Evolutionary conservation across 2,888 invertebrate species (phyloP), one percentile per base, ranked within the genome.

Genomic region (Pterostichus niger): DNA sequence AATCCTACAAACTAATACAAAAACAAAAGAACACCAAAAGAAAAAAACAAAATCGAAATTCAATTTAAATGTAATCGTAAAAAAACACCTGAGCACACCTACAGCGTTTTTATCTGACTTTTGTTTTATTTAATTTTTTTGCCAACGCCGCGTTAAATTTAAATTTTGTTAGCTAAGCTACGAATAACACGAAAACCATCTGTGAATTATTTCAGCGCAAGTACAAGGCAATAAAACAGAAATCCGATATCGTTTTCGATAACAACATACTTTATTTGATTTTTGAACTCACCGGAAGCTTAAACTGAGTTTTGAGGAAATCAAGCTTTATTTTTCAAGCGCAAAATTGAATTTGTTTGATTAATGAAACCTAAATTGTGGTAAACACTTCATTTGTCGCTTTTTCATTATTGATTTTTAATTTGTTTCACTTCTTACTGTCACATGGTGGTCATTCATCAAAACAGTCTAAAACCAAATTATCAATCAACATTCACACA

Each of bases 1-100:
- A 75, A 75, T 75, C 31, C 75, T 52, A 75, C 75, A 75, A 75
- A 52, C 75, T 75, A 75, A 31, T 31, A 13, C 13, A 31, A 52
- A 75, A 75, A 75, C 75, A 75, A 75, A 75, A 75, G 75, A 75
- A 49, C 35, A 75, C 11, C 52, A 78, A 78, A 78, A 59, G 78
- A 78, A 56, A 78, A 59, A 78, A 78, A 78, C 78, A 78, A 78
- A 78, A 78, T 78, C 78, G 78, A 78, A 78, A 59, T 78, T 78
- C 78, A 78, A 78, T 78, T 59, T 78, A 59, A 78, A 78, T 78
- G 52, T 59, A 59, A 59, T 78, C 78, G 59, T 59, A 78, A 78
- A 78, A 76, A 78, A 78, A 78, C 78, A 78, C 78, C 78, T 78
- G 78, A 78, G 78, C 78, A 78, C 68, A 68, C 44, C 40, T 44